Conservation (phyloP, 2,888 invertebrate genomes). For the Rhagophthalmus giganteus region DNA sequence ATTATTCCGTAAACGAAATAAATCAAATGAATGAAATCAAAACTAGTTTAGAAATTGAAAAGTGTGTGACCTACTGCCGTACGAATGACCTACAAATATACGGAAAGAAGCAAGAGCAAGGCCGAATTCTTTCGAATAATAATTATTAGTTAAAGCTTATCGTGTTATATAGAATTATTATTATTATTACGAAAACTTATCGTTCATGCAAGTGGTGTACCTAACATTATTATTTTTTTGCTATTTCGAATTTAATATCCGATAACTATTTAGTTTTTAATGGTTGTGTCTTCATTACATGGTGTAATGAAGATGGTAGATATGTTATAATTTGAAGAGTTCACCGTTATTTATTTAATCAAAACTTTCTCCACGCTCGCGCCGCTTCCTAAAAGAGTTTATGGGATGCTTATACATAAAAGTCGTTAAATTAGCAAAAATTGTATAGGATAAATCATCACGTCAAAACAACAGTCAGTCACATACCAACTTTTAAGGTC, state of each 20-base stretch:
- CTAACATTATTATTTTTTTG: no score
- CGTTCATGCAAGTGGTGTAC: no score
- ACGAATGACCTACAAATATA: conserved; percentile 37
- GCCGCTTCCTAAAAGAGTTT: no score
- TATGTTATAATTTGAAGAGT: conserved; percentile 7
- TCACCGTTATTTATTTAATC: conserved; percentile 31
- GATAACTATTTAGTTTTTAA: no score
- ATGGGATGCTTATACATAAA: no score
- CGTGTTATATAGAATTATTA: background rate
- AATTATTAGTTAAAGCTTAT: background rate
- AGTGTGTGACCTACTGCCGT: conserved; percentile 39
- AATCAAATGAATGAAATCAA: conserved; percentile 44
- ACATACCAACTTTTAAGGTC: conserved; percentile 28
- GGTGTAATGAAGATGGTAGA: no score
- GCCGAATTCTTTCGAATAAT: conserved; percentile 29
- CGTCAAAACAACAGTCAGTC: no score
- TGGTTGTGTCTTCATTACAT: no score
- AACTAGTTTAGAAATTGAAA: conserved; percentile 50
- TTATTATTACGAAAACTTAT: no score
- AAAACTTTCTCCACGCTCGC: conserved; percentile 34
- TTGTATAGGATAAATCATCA: no score
- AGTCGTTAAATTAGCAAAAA: no score
- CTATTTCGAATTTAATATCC: no score
- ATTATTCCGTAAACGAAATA: background rate
- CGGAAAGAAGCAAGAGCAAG: conserved; percentile 30